Base-by-base conservation (phyloP, 2,888 invertebrate genomes). In the Acronicta leporina region DNA sequence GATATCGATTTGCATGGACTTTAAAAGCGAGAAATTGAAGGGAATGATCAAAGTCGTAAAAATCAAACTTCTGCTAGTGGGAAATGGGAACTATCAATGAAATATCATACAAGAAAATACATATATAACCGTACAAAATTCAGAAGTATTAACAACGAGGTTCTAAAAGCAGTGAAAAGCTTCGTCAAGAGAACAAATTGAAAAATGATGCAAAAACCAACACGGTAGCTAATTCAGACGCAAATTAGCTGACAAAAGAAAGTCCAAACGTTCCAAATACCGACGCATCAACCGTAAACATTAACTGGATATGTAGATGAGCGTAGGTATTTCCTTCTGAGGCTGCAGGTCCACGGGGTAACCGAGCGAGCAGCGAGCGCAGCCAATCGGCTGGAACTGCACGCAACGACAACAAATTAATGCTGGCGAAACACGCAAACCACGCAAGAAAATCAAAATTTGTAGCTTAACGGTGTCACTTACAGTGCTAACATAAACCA, bases 361-460 rank as follows among this genome's bases (percentile, higher is more conserved):
- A 61, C 64, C 75, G 80, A 82, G 79, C 69, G 42, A 47, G 50
- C 60, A 56, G 53, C 49, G 74, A 76, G 74, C 67, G 81, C 80
- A 55, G 60, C 80, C 81, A 84, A 90, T 91, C 87, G 80, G 50
- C 71, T 81, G 82, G 85, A 90, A 90, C 89, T 54, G 68, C 87
- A 87, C 84, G 87, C 86, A 83, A 80, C 62, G 50, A 58, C 44
- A 56, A 68, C 64, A 64, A 85, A 87, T 83, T 85, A 87, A 89
- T 83, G 78, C 79, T 77, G 68, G 69, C 63, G 60, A 65, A 76
- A 81, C 91, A 92, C 86, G 91, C 90, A 73, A 80, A 66, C 67
- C 46, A 64, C 71, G 65, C 75, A 64, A 79, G 79, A 80, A 83
- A 67, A 69, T 63, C 80, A 83, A 75, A 83, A 73, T 79, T 77